Conservation (phyloP, 2,797 vertebrate genomes). For the Danio kyathit region DNA sequence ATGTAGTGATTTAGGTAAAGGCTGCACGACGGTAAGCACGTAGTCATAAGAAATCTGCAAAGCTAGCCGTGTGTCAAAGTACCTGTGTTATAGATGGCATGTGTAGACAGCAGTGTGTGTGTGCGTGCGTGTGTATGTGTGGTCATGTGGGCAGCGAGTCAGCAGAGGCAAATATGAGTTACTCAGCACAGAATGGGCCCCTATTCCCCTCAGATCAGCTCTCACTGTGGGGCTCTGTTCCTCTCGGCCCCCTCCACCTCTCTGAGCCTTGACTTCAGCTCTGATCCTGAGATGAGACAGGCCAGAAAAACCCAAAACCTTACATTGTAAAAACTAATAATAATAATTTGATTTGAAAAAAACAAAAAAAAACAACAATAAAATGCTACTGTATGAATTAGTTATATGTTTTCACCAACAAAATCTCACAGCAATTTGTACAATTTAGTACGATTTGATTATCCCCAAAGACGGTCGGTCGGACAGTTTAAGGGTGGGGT, state of each 20-base stretch:
- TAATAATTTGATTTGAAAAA: no score
- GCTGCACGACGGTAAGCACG: neutral
- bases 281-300: slow-evolving; percentile 18
- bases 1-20: neutral
- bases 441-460: no score
- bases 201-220: slow-evolving; percentile 32
- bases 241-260: slow-evolving; percentile 40
- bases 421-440: no score
- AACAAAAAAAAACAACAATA: no score
- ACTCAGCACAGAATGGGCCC: slow-evolving; percentile 33
- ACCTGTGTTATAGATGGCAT: no score
- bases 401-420: no score
- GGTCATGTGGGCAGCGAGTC: slow-evolving; percentile 27
- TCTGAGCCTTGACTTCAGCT: slow-evolving; percentile 23
- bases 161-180: slow-evolving; percentile 24
- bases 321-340: no score
- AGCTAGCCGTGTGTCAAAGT: neutral
- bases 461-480: no score
- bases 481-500: no score
- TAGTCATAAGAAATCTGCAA: slow-evolving; percentile 12
- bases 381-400: no score
- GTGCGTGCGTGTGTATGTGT: slow-evolving; percentile 15
- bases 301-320: neutral
- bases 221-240: slow-evolving; percentile 56
- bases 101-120: no score